phyloP scores from a whole-genome alignment of 2,113 vertebrate species.

The Helogale parvula region DNA sequence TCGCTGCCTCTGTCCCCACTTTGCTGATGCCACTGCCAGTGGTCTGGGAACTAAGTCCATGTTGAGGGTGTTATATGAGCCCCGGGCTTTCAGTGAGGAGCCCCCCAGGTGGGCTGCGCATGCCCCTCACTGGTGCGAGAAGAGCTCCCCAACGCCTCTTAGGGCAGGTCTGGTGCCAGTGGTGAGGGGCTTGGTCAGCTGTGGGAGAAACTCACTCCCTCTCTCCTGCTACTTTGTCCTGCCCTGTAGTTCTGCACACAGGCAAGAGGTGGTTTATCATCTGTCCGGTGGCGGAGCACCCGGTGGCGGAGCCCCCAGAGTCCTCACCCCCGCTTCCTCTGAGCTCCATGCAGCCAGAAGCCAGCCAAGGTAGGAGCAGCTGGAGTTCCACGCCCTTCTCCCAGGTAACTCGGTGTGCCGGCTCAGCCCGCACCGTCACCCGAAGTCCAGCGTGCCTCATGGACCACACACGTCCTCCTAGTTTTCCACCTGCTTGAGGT shows the following conservation, averaged over 20 bases:
- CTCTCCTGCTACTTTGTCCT: constrained; percentile 46
- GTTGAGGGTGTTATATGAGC: background rate
- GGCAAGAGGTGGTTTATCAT: constrained; percentile 99
- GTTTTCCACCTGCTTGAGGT: background rate
- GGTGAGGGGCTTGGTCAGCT: accelerated
- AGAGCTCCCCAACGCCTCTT: too few relatives aligned
- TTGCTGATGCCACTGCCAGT: background rate
- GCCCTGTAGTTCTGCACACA: constrained; percentile 92
- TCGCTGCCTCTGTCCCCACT: background rate
- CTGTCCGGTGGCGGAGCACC: constrained; percentile 96
- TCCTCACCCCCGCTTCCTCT: constrained; percentile 84
- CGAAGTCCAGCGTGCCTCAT: background rate
- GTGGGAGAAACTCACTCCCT: background rate
- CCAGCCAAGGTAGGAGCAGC: constrained; percentile 89
- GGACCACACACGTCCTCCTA: background rate
- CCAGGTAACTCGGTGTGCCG: background rate
- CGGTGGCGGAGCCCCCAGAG: constrained; percentile 85
- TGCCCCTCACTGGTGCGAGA: background rate
- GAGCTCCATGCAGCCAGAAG: constrained; percentile 83
- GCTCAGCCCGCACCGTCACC: background rate
- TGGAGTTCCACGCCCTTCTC: accelerated
- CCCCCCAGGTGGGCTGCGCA: background rate
- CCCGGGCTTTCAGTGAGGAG: background rate
- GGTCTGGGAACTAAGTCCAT: background rate
- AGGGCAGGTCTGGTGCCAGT: background rate